A percentile compares a stretch with the other conserved stretches of the same genome.
These are phyloP conservation scores for Falco novaeseelandiae DNA, from an alignment of 2,797 vertebrate species.

Conservation along the genomic window DNA sequence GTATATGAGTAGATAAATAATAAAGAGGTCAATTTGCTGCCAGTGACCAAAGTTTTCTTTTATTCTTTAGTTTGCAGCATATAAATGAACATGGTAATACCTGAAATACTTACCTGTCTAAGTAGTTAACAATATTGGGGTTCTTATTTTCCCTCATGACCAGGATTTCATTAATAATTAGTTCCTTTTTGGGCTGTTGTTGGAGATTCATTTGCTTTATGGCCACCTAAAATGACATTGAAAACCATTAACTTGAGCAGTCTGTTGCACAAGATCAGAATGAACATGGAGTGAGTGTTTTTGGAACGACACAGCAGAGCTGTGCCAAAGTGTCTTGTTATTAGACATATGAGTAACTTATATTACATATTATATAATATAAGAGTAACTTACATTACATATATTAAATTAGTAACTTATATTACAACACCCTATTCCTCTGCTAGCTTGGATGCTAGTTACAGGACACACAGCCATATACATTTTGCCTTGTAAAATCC, in stretches of 20 bases:
- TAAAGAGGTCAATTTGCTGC: background rate
- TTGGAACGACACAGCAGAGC: background rate
- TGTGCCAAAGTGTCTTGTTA: background rate
- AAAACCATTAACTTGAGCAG: background rate
- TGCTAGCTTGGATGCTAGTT: background rate
- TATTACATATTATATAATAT: too few relatives aligned
- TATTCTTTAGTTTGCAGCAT: background rate
- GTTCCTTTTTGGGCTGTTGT: constrained; percentile 98
- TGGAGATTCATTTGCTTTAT: constrained; percentile 99
- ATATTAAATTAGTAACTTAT: too few relatives aligned
- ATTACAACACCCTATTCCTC: background rate
- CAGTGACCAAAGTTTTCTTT: background rate
- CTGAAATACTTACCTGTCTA: constrained; percentile 89
- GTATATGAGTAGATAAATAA: background rate
- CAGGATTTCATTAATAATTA: constrained; percentile 99
- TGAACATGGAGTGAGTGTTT: background rate
- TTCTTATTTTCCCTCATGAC: constrained; percentile 99
- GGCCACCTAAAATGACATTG: constrained; percentile 86
- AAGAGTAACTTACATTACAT: too few relatives aligned
- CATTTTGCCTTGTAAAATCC: background rate
- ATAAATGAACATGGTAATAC: background rate
- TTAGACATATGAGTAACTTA: background rate
- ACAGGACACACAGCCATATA: background rate
- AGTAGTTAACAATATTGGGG: constrained; percentile 97
- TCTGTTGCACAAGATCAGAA: background rate